These are phyloP conservation scores for Rhineura floridana DNA, from an alignment of 2,113 vertebrate genomes.

Conservation along the genomic window DNA sequence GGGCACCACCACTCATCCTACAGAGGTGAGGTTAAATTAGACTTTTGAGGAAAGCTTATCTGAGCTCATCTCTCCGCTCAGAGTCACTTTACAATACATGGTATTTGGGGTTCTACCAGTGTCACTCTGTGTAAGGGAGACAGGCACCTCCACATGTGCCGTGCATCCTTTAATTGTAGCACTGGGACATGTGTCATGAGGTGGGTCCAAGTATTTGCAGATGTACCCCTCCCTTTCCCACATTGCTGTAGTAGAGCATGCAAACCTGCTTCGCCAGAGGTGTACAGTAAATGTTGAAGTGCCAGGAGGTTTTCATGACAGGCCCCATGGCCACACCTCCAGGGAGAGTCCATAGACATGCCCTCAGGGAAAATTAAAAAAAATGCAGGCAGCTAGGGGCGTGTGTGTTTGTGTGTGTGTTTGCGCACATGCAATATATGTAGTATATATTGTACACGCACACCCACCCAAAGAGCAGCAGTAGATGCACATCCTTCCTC, in stretches of 20 bases:
- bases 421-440: no score
- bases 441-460: no score
- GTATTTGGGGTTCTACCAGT: not conserved
- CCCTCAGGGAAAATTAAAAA: not conserved
- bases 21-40: not conserved
- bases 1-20: rapidly evolving
- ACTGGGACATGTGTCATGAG: not conserved
- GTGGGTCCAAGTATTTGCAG: not conserved
- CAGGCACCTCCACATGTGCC: not conserved
- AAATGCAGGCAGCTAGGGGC: not conserved
- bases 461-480: no score
- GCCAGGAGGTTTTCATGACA: not conserved
- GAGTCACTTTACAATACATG: not conserved
- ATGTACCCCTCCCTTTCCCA: not conserved
- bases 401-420: not conserved
- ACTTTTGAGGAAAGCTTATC: not conserved
- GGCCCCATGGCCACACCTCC: not conserved
- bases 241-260: not conserved
- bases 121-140: not conserved
- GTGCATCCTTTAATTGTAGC: no score
- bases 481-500: no score
- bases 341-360: not conserved
- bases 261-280: not conserved
- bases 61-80: not conserved
- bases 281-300: not conserved